Conservation (phyloP, 1,140 invertebrate species). For the Mylabris phalerata region DNA sequence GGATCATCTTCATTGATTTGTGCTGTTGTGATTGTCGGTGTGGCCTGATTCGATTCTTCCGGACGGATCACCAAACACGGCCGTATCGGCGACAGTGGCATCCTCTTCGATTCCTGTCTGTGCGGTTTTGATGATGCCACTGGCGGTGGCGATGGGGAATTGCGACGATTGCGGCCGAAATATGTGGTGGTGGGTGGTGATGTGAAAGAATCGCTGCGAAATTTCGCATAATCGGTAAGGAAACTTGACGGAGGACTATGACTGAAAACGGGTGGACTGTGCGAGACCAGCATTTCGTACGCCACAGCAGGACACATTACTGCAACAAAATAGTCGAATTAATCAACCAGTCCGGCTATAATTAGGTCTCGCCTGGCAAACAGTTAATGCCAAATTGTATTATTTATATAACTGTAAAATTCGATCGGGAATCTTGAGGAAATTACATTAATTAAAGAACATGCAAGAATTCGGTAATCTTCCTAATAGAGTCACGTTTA, state of each 20-base stretch:
- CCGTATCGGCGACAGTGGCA: constrained; percentile 36
- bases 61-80: constrained; percentile 44
- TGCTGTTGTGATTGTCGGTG: neutral
- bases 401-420: too few species aligned
- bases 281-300: constrained; percentile 55
- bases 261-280: constrained; percentile 61
- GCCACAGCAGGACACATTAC: constrained; percentile 7
- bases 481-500: too few species aligned
- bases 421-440: too few species aligned
- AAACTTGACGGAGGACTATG: constrained; percentile 53
- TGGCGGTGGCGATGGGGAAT: constrained; percentile 35
- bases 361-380: too few species aligned
- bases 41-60: constrained; percentile 24
- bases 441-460: too few species aligned
- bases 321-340: constrained; percentile 1
- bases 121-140: neutral
- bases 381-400: too few species aligned
- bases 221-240: constrained; percentile 39
- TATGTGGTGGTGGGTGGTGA: constrained; percentile 15
- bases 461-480: too few species aligned
- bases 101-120: constrained; percentile 22
- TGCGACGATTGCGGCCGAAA: constrained; percentile 30
- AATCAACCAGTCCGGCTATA: too few species aligned
- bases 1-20: constrained; percentile 31
- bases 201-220: constrained; percentile 20